Evolutionary conservation across 1,140 invertebrate genomes (phyloP).

Genomic region (Cyrtorhinus lividipennis): DNA sequence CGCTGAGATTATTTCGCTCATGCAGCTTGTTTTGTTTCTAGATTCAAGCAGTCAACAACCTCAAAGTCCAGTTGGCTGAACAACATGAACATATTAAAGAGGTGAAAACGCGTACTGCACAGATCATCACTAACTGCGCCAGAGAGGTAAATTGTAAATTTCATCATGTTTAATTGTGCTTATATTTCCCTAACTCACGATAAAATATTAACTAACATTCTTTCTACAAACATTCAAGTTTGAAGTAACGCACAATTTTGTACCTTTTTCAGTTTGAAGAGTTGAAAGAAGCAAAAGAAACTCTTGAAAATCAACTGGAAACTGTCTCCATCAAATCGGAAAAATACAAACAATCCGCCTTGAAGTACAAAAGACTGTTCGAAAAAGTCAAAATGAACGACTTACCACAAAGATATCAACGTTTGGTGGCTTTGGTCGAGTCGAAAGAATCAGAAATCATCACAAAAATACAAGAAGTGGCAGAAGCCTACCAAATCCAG

Average conservation of each 20-base stretch:
- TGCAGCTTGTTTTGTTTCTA: too few species aligned
- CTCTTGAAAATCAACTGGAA: neutral
- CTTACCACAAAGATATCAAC: neutral
- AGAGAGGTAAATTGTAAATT: slow-evolving; percentile 18
- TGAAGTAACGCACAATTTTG: too few species aligned
- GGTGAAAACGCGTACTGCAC: neutral
- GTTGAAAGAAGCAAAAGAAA: neutral
- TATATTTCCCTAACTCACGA: too few species aligned
- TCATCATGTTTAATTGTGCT: too few species aligned
- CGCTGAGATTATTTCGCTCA: too few species aligned
- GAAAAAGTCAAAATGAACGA: slow-evolving; percentile 7
- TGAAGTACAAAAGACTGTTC: slow-evolving; percentile 2
- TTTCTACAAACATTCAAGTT: too few species aligned
- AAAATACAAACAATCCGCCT: neutral
- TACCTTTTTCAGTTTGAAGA: slow-evolving; percentile 4
- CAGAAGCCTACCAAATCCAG: slow-evolving; percentile 10
- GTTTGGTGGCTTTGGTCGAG: slow-evolving; percentile 3
- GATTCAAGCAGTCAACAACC: neutral
- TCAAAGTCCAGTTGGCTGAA: neutral
- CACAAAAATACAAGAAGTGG: slow-evolving; percentile 10
- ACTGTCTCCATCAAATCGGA: neutral
- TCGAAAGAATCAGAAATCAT: slow-evolving; percentile 12
- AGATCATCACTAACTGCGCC: slow-evolving; percentile 11
- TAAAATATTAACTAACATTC: too few species aligned
- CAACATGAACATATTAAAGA: neutral